Evolutionary conservation across 1,140 invertebrate species (phyloP), one percentile per base, ranked within the genome.

Genomic region (Belonocnema kinseyi): DNA sequence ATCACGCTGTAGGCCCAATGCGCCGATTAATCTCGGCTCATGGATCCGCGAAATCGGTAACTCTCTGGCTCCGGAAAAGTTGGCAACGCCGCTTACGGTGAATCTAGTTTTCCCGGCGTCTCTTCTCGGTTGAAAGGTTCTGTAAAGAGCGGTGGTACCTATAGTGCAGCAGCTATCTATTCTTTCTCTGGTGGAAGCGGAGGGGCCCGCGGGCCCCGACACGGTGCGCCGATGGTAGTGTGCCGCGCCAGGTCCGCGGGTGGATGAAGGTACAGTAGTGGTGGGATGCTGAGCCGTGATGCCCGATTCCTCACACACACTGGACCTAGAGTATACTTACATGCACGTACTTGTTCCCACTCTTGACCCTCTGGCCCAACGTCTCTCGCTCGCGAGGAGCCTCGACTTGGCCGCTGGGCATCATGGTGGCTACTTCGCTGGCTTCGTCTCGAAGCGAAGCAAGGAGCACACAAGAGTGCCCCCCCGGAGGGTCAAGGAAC

Each of bases 401-500:
- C 77, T 82, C 74, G 82, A 79, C 81, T 83, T 87, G 80, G 87
- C 88, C 88, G 83, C 81, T 86, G 85, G 87, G 86, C 87, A 90
- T 88, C 81, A 82, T 87, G 87, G 83, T 85, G 85, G 88, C 88
- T 88, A 86, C 87, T 86, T 85, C 81, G 85, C 76, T 86, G 80
- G 85, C 82, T 85, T 83, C 85, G 76, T 83, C 82, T 84, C 85
- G 77, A 85, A 83, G 77, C 76, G 79, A 74, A 14, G 61, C 61
- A 46, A 46, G 52, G 40, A 80, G 73, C 83, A 80, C 84, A 81
- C 85, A 79, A 78, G 76, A 78, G 77, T 79, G 76, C 73, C 52
- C 78, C 84, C 85, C 83, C 82, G 76, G 85, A 88, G 88, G 90
- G 90, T 91, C 90, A 91, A 91, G 89, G 90, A 91, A 91, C 90